Base-by-base conservation (phyloP, 2,113 vertebrate species). In the Cacatua alba region DNA sequence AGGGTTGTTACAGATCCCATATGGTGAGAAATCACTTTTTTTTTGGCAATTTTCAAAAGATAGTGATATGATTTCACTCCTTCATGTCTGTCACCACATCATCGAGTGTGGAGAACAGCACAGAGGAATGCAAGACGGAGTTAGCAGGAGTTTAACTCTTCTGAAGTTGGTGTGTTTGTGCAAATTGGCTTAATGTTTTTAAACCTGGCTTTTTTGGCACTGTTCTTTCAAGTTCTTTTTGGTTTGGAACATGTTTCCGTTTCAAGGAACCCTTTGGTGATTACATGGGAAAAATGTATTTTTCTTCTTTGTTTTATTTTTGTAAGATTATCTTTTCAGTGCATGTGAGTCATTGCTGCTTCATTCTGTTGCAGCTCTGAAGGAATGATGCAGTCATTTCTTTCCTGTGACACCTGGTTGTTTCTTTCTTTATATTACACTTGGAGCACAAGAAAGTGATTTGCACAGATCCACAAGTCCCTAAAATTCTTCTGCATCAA, bases 21-120 rank as follows among this genome's bases (percentile, higher is more conserved):
- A 80, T 93, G 85, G 82, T 46, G 90, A 92, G 67, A 94, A 96
- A 95, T 91, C 57, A 80, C 64, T 85, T 71, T 92, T 69, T 92
- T 69, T 65, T 20, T 52, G 90, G 94, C 93, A 86, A 20, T 95
- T 96, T 95, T 86, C 81, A 81, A n/a, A 49, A 92, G 82, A 75
- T 41, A 80, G 13, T 3, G 79, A 62, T 92, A 19, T 78, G 87
- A 83, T 96, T 96, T 94, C 93, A 78, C 68, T 80, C 43, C 70
- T 77, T 79, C 63, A 5, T 67, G 46, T 86, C 92, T 96, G 89
- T 76, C 94, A 93, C 82, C 97, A 96, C 87, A 17, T 95, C 91
- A 53, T 87, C 35, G 46, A 67, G 83, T 3, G 51, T 51, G 79
- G 53, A 60, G 80, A 57, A 3, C 85, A 51, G 67, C 74, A 6